Conservation (phyloP, 2,797 vertebrate genomes). For the Darevskia mixta region DNA sequence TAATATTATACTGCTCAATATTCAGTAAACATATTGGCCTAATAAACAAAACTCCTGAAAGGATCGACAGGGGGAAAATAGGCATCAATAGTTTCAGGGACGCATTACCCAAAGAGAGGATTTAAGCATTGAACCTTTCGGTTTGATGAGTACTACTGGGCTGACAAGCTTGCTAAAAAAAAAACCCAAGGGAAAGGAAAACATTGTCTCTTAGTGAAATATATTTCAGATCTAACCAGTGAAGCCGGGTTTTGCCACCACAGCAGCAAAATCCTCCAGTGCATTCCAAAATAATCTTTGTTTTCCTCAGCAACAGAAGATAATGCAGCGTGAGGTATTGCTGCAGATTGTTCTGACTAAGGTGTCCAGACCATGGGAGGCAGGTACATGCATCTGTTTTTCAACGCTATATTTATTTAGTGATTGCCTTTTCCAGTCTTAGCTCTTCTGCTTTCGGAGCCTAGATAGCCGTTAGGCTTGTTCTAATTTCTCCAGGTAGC, state of each 20-base stretch:
- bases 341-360: no score
- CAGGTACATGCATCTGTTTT: background rate
- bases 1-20: background rate
- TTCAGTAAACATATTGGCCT: background rate
- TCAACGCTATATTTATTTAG: slow-evolving; percentile 1
- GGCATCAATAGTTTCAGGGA: background rate
- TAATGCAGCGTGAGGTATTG: no score
- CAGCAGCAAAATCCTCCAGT: background rate
- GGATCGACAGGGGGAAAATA: background rate
- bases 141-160: background rate
- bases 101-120: background rate
- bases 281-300: background rate
- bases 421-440: background rate
- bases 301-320: no score
- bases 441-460: background rate
- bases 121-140: background rate
- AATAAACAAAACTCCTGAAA: background rate
- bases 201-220: background rate
- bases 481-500: background rate
- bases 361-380: background rate
- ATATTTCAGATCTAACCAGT: background rate
- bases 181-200: background rate
- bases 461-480: background rate
- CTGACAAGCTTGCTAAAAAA: slow-evolving; percentile 8
- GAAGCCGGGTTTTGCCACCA: background rate